A percentile compares a stretch with the other conserved stretches of the same genome.
These are phyloP conservation scores for Amiota minor DNA, from an alignment of 2,888 invertebrate genomes.

Conservation along the genomic window DNA sequence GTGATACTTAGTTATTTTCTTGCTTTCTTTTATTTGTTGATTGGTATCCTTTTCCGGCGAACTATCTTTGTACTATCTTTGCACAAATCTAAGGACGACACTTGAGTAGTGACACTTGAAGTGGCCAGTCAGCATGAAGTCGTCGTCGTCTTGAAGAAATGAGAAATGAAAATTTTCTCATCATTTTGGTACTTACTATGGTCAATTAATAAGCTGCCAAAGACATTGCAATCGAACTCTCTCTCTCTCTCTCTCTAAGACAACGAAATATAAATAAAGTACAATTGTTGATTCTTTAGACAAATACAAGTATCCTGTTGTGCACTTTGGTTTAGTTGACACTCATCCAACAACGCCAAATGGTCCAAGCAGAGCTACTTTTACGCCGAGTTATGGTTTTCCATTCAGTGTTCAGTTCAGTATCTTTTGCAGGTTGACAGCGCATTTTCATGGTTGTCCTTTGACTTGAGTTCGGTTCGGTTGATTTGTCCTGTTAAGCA, in stretches of 20 bases:
- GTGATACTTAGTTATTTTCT: slow-evolving; percentile 4
- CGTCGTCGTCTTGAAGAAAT: slow-evolving; percentile 39
- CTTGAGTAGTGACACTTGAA: slow-evolving; percentile 53
- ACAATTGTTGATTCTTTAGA: slow-evolving; percentile 34
- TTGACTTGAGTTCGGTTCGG: not conserved
- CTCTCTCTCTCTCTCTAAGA: too few relatives aligned
- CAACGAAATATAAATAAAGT: not conserved
- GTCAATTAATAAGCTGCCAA: slow-evolving; percentile 59
- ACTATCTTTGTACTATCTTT: slow-evolving; percentile 46
- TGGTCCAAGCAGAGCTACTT: slow-evolving; percentile 35
- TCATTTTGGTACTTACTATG: slow-evolving; percentile 52
- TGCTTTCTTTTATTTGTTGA: not conserved
- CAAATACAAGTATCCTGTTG: slow-evolving; percentile 57
- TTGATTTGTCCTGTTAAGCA: slow-evolving; percentile 59
- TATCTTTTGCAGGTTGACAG: slow-evolving; percentile 53
- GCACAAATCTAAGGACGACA: slow-evolving; percentile 56
- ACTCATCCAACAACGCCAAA: slow-evolving; percentile 49
- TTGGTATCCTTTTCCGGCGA: slow-evolving; percentile 41
- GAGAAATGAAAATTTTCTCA: slow-evolving; percentile 58
- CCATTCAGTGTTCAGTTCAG: slow-evolving; percentile 20
- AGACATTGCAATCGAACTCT: slow-evolving; percentile 6
- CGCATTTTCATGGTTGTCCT: slow-evolving; percentile 48
- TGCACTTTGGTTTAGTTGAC: slow-evolving; percentile 58
- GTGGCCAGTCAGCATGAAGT: slow-evolving; percentile 21
- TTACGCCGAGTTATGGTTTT: slow-evolving; percentile 59